Base-by-base conservation (phyloP, 2,113 vertebrate genomes). In the Rhynchopsitta pachyrhyncha region DNA sequence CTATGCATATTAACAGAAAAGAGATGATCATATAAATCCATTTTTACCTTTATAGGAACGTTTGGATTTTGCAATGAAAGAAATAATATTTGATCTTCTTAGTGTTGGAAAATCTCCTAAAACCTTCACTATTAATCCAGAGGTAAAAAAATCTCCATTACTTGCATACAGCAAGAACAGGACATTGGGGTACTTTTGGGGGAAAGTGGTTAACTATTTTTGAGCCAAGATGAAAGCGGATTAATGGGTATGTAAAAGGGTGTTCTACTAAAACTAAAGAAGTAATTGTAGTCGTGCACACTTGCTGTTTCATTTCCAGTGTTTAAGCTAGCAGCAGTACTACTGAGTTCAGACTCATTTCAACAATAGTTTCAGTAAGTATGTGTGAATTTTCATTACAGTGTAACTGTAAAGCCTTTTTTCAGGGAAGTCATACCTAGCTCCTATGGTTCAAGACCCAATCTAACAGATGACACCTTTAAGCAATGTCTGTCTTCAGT, bases 1-100 rank as follows among this genome's bases (percentile, higher is more conserved):
- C 25, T 57, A 3, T 81, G 19, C 3, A 2, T 83, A 29, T 39
- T 50, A 68, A 41, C 67, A 37, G 55, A 74, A 86, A 77, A 82
- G 42, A 50, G 7, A n/a, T 66, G 15, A 66, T 88, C n/a, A 15
- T 71, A 14, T 11, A 27, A 53, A 53, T 70, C 14, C 78, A 0
- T 91, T 92, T 92, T 93, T 35, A 14, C 41, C 62, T 89, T 92
- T 87, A 70, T 95, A 99, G 99, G 99, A 99, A 98, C 98, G 99
- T 94, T 99, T 99, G 97, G 99, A 99, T 98, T 99, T 99, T 98
- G 99, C 99, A 96, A 99, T 99, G 99, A 99, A 99, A 98, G 99
- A 99, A 98, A 99, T 99, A 84, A 99, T 99, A 98, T 99, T 99
- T 97, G 99, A 99, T 98, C 99, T 99, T 92, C 99, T 99, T 90